phyloP scores from a whole-genome alignment of 2,797 vertebrate genomes.

The Pseudomugil tenellus region DNA sequence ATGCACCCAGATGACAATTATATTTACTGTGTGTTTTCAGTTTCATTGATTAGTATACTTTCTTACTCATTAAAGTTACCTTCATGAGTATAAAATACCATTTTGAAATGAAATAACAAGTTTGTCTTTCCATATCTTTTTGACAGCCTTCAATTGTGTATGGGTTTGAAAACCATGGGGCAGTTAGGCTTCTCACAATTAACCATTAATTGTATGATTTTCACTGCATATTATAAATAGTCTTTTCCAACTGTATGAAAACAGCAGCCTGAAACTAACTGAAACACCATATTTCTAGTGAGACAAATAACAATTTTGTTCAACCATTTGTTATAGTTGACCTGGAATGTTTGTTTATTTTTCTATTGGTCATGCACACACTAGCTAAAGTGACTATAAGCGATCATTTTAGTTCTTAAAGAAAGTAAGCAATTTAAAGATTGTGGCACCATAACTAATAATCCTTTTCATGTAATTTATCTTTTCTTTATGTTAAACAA shows the following conservation, averaged over 20 bases:
- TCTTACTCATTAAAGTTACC: slow-evolving; percentile 1
- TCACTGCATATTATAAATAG: not conserved
- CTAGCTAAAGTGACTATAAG: no score
- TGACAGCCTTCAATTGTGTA: not conserved
- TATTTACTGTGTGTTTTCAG: not conserved
- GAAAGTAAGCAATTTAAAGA: no score
- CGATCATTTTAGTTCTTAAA: no score
- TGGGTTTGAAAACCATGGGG: not conserved
- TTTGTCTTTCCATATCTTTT: slow-evolving; percentile 6
- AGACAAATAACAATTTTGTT: no score
- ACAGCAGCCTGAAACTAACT: no score
- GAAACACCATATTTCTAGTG: no score
- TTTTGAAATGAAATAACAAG: not conserved
- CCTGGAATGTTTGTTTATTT: no score
- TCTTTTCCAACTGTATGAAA: not conserved
- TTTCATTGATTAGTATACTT: not conserved
- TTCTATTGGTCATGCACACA: no score
- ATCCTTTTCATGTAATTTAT: no score
- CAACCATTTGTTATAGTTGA: no score
- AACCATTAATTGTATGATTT: not conserved
- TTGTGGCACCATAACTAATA: no score
- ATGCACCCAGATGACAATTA: not conserved
- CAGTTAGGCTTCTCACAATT: not conserved
- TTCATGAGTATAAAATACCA: not conserved
- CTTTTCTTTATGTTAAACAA: not conserved